Conservation (phyloP, 2,113 vertebrate genomes). For the Picathartes gymnocephalus region DNA sequence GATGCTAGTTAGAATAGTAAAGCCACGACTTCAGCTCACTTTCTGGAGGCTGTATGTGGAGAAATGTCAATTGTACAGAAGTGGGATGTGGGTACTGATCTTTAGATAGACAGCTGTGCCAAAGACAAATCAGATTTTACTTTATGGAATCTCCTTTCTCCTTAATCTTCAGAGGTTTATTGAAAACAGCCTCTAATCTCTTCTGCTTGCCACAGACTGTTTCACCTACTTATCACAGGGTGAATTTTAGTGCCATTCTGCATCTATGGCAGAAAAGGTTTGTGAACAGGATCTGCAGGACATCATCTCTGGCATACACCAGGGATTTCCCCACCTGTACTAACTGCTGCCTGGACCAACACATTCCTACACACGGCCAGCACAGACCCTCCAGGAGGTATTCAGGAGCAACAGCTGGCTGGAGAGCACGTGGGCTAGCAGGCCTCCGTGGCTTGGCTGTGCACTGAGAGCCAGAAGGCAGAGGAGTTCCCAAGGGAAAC, state of each 20-base stretch:
- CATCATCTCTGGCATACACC: background rate
- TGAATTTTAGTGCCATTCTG: background rate
- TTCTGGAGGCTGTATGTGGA: background rate
- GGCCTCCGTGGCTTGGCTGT: background rate
- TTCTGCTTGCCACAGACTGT: background rate
- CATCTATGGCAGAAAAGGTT: background rate
- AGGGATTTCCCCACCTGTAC: background rate
- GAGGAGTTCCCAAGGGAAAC: background rate
- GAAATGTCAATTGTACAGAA: background rate
- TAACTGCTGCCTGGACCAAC: background rate
- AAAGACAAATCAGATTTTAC: slow-evolving; percentile 9
- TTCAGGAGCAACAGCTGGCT: background rate
- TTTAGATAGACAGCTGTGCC: background rate
- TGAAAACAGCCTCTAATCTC: background rate
- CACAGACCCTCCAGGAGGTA: background rate
- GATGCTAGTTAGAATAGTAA: background rate
- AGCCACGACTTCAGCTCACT: background rate
- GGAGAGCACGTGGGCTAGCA: accelerated
- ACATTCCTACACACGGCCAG: background rate
- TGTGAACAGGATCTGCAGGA: background rate
- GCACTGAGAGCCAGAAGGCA: background rate
- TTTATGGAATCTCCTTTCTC: background rate
- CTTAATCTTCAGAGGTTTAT: slow-evolving; percentile 35
- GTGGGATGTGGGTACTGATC: background rate
- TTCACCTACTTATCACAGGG: background rate